Evolutionary conservation across 2,113 vertebrate genomes (phyloP).

Genomic region (Albula goreensis): DNA sequence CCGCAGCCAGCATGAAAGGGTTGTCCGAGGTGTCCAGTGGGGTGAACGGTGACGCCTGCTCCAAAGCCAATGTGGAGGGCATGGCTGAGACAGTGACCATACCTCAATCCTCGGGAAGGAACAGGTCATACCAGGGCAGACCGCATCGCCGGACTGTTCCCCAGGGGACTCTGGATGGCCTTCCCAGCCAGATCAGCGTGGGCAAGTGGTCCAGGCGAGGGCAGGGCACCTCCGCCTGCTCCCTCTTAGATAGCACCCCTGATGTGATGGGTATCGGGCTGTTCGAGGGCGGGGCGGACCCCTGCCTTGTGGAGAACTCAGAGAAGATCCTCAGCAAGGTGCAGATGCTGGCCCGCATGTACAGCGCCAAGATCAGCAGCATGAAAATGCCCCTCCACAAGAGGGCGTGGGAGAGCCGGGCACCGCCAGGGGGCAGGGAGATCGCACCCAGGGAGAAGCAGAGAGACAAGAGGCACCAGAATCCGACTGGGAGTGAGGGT

Average conservation of each 20-base stretch:
- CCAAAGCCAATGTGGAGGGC: background rate
- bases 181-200: constrained; percentile 56
- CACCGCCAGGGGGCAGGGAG: constrained; percentile 18
- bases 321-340: constrained; percentile 82
- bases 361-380: constrained; percentile 75
- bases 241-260: constrained; percentile 47
- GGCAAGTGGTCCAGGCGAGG: constrained; percentile 57
- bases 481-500: background rate
- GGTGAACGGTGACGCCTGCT: background rate
- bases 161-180: constrained; percentile 33
- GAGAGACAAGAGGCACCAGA: background rate
- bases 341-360: constrained; percentile 83
- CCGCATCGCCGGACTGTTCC: constrained; percentile 13
- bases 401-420: constrained; percentile 28
- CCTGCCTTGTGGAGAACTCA: constrained; percentile 67
- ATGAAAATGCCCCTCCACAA: constrained; percentile 73
- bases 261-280: constrained; percentile 59
- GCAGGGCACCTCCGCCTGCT: constrained; percentile 43
- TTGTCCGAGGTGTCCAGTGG: background rate
- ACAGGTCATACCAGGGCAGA: constrained; percentile 12
- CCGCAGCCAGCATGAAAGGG: constrained; percentile 63
- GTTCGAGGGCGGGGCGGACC: constrained; percentile 60
- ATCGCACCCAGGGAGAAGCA: constrained; percentile 9
- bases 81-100: background rate
- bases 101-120: constrained; percentile 7